phyloP scores from a whole-genome alignment of 1,140 invertebrate genomes.

The Lamellibrachia luymesi region DNA sequence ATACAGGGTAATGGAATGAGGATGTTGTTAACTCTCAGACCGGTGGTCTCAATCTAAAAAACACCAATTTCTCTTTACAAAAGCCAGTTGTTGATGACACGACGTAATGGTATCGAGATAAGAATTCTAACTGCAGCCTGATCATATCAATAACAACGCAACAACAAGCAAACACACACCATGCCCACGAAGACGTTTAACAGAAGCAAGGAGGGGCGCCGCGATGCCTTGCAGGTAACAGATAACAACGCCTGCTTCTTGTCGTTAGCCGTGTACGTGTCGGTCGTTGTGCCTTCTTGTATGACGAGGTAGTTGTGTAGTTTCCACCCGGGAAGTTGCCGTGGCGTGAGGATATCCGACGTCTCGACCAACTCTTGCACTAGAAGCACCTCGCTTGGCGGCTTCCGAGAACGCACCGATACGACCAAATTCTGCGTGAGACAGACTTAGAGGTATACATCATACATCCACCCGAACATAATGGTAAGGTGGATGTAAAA shows the following conservation, averaged over 20 bases:
- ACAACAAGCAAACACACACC: background rate
- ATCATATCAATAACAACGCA: no score
- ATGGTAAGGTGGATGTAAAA: no score
- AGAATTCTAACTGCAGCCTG: no score
- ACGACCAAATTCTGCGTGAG: background rate
- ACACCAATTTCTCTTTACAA: no score
- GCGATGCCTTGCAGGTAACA: background rate
- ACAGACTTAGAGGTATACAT: background rate
- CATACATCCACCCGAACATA: no score
- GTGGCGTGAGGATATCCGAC: background rate
- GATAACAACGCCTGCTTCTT: background rate
- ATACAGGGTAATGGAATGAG: no score
- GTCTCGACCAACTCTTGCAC: background rate
- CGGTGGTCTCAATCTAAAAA: no score
- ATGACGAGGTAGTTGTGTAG: background rate
- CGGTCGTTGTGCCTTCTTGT: background rate
- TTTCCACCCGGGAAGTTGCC: background rate
- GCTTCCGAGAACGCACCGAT: background rate
- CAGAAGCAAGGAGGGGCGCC: background rate
- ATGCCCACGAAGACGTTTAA: background rate
- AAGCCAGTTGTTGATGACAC: no score
- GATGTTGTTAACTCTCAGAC: no score
- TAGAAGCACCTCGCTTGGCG: background rate
- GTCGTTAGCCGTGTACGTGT: background rate
- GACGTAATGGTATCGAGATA: no score